phyloP scores from a whole-genome alignment of 1,140 invertebrate genomes.

The Drosophila ohnishii region DNA sequence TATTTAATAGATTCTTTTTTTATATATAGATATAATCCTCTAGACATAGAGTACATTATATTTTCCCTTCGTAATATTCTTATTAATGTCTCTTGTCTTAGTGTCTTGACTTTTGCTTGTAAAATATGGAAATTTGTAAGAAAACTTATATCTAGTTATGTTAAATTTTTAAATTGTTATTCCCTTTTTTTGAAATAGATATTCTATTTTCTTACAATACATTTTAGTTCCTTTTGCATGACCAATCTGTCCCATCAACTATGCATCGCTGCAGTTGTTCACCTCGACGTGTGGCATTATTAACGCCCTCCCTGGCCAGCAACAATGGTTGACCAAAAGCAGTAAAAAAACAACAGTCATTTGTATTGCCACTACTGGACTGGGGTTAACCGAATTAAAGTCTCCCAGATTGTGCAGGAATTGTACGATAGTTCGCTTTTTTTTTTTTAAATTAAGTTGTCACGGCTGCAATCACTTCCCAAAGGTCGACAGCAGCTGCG shows the following conservation, averaged over 20 bases:
- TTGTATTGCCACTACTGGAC: slow-evolving; percentile 21
- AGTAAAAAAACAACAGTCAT: slow-evolving; percentile 15
- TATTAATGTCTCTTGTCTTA: too few relatives aligned
- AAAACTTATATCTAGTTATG: too few relatives aligned
- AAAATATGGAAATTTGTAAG: too few relatives aligned
- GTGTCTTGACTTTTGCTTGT: too few relatives aligned
- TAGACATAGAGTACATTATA: neutral
- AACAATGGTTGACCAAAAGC: slow-evolving; percentile 16
- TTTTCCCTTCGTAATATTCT: neutral
- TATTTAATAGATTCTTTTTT: neutral
- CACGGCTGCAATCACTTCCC: slow-evolving; percentile 44
- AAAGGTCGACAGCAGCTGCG: slow-evolving; percentile 27
- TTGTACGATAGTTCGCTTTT: slow-evolving; percentile 19
- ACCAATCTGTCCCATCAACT: slow-evolving; percentile 45
- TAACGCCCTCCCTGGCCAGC: slow-evolving; percentile 33
- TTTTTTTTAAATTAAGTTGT: slow-evolving; percentile 65
- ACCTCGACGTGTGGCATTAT: slow-evolving; percentile 44
- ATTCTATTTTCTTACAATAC: too few relatives aligned
- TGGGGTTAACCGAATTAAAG: slow-evolving; percentile 60
- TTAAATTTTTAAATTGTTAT: too few relatives aligned
- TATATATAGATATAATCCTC: neutral
- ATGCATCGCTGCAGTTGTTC: slow-evolving; percentile 57
- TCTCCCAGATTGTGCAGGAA: slow-evolving; percentile 17
- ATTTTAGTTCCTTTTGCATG: slow-evolving; percentile 1
- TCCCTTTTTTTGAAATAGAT: too few relatives aligned